These are phyloP conservation scores for Benitochromis conjunctus DNA, from an alignment of 2,113 vertebrate species.

Conservation along the genomic window DNA sequence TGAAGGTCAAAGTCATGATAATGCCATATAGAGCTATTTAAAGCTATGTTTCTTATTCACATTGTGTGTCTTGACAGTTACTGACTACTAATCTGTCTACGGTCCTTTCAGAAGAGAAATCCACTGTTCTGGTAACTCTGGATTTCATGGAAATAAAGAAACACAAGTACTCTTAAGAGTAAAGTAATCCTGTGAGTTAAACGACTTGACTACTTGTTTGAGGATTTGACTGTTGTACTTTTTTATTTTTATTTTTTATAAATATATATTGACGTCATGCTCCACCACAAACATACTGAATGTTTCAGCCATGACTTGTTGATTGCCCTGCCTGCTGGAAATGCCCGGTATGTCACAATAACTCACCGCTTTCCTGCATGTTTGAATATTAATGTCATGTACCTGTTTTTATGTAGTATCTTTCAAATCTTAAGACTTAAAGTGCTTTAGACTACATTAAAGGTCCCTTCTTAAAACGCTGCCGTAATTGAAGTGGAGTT, in stretches of 20 bases:
- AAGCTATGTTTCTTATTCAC: neutral
- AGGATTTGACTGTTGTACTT: neutral
- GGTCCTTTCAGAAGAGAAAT: no score
- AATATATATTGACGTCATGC: neutral
- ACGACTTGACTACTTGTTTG: neutral
- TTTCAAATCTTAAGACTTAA: fast-evolving
- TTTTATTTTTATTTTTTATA: no score
- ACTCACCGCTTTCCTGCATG: neutral
- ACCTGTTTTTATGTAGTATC: neutral
- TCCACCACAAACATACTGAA: neutral
- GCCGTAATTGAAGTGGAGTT: neutral
- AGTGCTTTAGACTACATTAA: neutral
- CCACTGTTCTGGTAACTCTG: no score
- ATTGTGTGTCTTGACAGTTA: neutral
- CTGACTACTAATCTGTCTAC: no score
- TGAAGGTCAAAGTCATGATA: neutral
- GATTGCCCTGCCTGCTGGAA: neutral
- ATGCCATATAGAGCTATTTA: neutral
- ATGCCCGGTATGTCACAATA: neutral
- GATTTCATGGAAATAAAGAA: neutral
- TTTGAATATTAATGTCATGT: neutral
- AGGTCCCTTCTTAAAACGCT: neutral
- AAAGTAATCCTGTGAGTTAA: neutral
- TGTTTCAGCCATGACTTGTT: neutral
- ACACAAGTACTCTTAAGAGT: neutral